Percentiles rank a stretch among this genome's conserved stretches.
These are phyloP conservation scores for Platycnemis pennipes DNA, from an alignment of 2,888 invertebrate species.

Conservation along the genomic window DNA sequence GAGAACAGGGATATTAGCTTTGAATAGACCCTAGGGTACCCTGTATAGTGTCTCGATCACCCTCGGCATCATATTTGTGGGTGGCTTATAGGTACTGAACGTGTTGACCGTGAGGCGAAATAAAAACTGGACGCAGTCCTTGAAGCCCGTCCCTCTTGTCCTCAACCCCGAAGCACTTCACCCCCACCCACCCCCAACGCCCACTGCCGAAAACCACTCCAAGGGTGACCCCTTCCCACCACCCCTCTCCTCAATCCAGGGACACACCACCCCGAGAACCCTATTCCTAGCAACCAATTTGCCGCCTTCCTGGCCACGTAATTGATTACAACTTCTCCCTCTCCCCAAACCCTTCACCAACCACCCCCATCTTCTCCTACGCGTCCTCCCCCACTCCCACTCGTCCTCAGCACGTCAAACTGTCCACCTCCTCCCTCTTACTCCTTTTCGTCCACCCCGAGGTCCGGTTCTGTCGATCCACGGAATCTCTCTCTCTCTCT, in stretches of 20 bases:
- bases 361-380: background rate
- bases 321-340: slow-evolving; percentile 53
- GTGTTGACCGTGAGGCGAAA: background rate
- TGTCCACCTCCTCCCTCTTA: background rate
- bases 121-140: background rate
- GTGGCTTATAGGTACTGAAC: background rate
- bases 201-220: background rate
- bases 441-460: background rate
- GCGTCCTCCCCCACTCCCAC: background rate
- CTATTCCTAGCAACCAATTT: slow-evolving; percentile 49
- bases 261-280: background rate
- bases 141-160: background rate
- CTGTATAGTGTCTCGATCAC: background rate
- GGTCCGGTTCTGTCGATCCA: background rate
- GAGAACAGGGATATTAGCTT: background rate
- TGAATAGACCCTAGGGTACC: background rate
- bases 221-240: background rate
- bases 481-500: background rate
- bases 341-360: background rate
- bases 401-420: background rate
- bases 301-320: slow-evolving; percentile 55
- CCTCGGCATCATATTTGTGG: background rate
- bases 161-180: background rate
- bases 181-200: background rate
- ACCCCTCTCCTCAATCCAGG: background rate